Conservation (phyloP, 30 jellyfish, hydroid and myxozoan genomes). For the Chironex yamaguchii region DNA sequence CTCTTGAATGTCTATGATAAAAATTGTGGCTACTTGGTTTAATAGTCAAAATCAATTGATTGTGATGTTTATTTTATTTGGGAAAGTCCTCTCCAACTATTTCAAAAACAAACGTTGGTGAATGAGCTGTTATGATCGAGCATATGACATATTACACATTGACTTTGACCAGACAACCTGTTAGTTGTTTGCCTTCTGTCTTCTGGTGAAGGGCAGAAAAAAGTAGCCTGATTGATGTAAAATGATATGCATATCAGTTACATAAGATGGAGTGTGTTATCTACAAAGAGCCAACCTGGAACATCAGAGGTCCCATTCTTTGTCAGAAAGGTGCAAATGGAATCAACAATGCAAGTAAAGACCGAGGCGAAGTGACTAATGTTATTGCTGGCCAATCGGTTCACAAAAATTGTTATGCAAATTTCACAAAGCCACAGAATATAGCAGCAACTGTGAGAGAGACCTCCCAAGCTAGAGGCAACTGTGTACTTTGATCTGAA, state of each 20-base stretch:
- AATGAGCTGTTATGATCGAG: conserved; percentile 37
- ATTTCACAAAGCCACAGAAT: conserved; percentile 34
- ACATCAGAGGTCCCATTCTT: conserved; percentile 28
- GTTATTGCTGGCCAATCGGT: conserved; percentile 52
- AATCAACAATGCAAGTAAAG: conserved; percentile 52
- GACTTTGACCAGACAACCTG: conserved; percentile 49
- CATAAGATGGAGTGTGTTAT: conserved; percentile 48
- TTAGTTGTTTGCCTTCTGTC: conserved; percentile 35
- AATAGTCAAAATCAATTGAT: no score
- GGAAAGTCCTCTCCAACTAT: conserved; percentile 31
- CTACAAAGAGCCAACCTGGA: conserved; percentile 35
- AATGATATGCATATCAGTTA: conserved; percentile 19
- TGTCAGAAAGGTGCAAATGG: conserved; percentile 56
- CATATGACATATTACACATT: conserved; percentile 21
- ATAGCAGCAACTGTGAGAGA: conserved; percentile 46
- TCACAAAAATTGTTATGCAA: conserved; percentile 40
- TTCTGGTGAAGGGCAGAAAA: conserved; percentile 20
- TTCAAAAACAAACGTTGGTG: conserved; percentile 37
- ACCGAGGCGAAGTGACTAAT: conserved; percentile 37
- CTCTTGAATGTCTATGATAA: neutral
- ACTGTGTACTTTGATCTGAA: conserved; percentile 36
- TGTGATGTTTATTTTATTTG: conserved; percentile 16
- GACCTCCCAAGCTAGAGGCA: conserved; percentile 31
- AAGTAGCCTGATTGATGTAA: conserved; percentile 9
- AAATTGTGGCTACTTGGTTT: neutral